phyloP scores from a whole-genome alignment of 2,888 invertebrate genomes.

The Entomobrya multifasciata region DNA sequence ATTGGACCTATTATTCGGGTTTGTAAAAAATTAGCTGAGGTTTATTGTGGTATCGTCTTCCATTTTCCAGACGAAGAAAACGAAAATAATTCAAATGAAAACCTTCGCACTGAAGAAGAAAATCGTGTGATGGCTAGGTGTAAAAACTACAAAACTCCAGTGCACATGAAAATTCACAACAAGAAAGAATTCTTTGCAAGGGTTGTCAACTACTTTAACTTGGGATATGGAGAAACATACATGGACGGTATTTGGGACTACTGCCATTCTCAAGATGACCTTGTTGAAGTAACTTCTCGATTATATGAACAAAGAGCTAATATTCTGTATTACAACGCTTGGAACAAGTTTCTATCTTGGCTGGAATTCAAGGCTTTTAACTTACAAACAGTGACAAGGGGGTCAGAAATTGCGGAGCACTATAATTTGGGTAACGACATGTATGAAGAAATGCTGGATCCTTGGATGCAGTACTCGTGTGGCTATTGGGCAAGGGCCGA shows the following conservation, averaged over 20 bases:
- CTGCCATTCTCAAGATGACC: neutral
- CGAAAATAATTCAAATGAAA: no score
- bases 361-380: conserved; percentile 28
- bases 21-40: no score
- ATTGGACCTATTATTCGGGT: no score
- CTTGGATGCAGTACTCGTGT: neutral
- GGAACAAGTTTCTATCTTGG: conserved; percentile 41
- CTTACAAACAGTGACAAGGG: neutral
- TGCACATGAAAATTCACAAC: neutral
- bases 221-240: conserved; percentile 70
- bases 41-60: no score
- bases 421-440: neutral
- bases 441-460: neutral
- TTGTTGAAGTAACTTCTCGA: neutral
- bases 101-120: no score
- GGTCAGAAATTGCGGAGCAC: neutral
- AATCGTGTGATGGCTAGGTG: no score
- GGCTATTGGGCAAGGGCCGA: neutral
- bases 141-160: no score
- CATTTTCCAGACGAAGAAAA: no score
- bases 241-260: conserved; percentile 70
- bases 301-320: neutral
- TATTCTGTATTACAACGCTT: neutral
- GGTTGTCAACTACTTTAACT: neutral
- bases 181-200: neutral